Percentiles rank a stretch among this genome's conserved stretches.
These are phyloP conservation scores for Babyrousa celebensis DNA, from an alignment of 2,797 vertebrate species.

Conservation along the genomic window DNA sequence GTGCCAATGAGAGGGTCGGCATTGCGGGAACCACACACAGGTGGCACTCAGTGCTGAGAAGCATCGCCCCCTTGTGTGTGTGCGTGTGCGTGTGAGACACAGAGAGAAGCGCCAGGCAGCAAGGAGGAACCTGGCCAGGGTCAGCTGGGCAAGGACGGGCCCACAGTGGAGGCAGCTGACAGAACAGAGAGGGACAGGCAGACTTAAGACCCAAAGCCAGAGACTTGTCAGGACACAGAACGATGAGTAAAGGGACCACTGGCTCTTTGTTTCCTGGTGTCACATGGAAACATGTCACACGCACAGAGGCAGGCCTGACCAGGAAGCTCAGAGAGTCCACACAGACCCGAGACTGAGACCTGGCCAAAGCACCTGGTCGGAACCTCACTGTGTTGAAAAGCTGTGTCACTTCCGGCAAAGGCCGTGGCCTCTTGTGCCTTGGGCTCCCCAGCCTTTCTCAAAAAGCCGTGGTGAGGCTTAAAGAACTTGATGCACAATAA, in stretches of 20 bases:
- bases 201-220: background rate
- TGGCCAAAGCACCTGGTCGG: background rate
- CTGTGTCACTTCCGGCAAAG: background rate
- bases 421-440: background rate
- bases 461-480: background rate
- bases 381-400: too few relatives aligned
- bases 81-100: fast-evolving
- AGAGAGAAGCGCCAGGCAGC: background rate
- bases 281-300: background rate
- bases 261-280: background rate
- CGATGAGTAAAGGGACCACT: background rate
- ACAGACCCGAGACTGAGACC: fast-evolving
- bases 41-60: too few relatives aligned
- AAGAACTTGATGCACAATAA: background rate
- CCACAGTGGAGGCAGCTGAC: fast-evolving
- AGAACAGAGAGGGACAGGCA: background rate
- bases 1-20: background rate
- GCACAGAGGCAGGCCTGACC: too few relatives aligned
- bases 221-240: background rate
- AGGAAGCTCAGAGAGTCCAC: background rate
- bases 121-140: background rate
- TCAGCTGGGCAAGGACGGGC: background rate
- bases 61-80: background rate
- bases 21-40: background rate
- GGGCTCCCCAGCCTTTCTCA: background rate